Conservation (phyloP, 2,888 invertebrate species). For the Argyresthia goedartella region DNA sequence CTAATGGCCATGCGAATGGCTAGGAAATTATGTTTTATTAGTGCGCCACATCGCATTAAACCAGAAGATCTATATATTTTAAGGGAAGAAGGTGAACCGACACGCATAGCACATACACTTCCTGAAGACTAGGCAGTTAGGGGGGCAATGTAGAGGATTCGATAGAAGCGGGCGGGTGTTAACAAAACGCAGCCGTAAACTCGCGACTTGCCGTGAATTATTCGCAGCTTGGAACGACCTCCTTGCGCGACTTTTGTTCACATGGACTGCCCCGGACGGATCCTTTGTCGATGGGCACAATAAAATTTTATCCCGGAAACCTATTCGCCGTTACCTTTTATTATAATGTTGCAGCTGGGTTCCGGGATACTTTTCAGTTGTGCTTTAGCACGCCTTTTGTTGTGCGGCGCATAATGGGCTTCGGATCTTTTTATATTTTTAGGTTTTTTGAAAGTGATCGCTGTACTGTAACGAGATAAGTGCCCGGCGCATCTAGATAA, state of each 20-base stretch:
- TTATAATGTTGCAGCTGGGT: constrained; percentile 62
- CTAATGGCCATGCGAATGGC: constrained; percentile 6
- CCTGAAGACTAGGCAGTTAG: too few relatives aligned
- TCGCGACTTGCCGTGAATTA: constrained; percentile 12
- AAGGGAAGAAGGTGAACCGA: background rate
- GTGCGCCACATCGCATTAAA: constrained; percentile 2
- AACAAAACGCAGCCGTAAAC: background rate
- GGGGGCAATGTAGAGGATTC: too few relatives aligned
- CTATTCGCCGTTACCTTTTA: constrained; percentile 66
- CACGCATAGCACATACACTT: too few relatives aligned
- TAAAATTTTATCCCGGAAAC: constrained; percentile 65
- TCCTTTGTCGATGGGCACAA: constrained; percentile 60
- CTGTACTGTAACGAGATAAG: constrained; percentile 15
- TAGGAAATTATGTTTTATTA: constrained; percentile 15
- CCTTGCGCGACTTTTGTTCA: constrained; percentile 20
- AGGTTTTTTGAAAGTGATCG: constrained; percentile 27
- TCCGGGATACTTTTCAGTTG: constrained; percentile 53
- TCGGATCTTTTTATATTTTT: constrained; percentile 49
- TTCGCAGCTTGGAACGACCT: constrained; percentile 9
- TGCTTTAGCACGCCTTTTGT: constrained; percentile 34
- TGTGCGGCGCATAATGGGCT: constrained; percentile 44
- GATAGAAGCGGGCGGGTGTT: background rate
- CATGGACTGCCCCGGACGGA: constrained; percentile 13
- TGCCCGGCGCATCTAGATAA: background rate
- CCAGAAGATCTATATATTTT: constrained; percentile 4